These are phyloP conservation scores for Pontoporia blainvillei DNA, from an alignment of 2,113 vertebrate species.

Conservation along the genomic window DNA sequence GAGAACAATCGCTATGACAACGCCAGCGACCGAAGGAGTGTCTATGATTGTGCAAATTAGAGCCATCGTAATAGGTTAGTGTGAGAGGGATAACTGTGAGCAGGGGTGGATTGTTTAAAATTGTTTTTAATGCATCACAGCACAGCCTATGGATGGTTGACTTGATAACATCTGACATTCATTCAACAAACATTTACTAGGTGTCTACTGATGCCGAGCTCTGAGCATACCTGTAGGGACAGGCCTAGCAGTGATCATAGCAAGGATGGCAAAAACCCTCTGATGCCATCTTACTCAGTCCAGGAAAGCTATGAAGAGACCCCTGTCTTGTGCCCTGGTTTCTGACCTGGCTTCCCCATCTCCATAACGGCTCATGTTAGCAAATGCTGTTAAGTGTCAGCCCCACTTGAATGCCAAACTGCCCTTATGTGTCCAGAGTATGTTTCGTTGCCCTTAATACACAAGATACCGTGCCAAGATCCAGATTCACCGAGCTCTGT, in stretches of 20 bases:
- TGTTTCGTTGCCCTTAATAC: not conserved
- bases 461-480: not conserved
- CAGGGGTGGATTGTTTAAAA: not conserved
- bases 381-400: not conserved
- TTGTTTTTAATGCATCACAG: not conserved
- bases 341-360: not conserved
- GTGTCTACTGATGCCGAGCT: not conserved
- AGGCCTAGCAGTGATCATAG: not conserved
- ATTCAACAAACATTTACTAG: not conserved
- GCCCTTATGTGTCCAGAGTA: not conserved
- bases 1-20: not conserved
- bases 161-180: not conserved
- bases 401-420: not conserved
- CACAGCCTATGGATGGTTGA: not conserved
- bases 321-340: not conserved
- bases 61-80: not conserved
- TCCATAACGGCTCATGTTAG: not conserved
- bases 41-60: not conserved
- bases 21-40: not conserved
- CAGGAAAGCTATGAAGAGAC: not conserved
- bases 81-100: not conserved
- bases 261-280: not conserved
- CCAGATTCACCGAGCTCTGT: not conserved
- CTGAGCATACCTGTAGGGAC: not conserved
- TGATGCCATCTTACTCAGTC: not conserved